These are phyloP conservation scores for Halcyon malimbica DNA, from an alignment of 2,113 vertebrate genomes.

Conservation along the genomic window DNA sequence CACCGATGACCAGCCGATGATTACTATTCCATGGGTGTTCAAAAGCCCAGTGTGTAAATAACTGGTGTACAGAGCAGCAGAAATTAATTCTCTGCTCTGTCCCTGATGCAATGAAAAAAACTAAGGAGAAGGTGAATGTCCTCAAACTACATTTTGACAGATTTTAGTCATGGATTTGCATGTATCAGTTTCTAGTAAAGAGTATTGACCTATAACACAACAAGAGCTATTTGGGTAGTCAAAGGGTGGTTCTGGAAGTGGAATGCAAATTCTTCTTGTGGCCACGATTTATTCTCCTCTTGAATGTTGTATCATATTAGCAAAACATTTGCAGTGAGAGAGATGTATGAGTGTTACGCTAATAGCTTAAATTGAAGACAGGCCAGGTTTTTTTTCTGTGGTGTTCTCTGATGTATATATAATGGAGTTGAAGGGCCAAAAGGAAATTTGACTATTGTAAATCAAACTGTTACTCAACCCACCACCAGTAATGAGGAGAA, in stretches of 20 bases:
- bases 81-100: background rate
- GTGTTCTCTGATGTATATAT: background rate
- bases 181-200: background rate
- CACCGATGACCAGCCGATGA: background rate
- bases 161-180: background rate
- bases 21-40: background rate
- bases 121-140: background rate
- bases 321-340: conserved; percentile 56
- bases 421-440: background rate
- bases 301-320: conserved; percentile 4
- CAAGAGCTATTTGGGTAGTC: background rate
- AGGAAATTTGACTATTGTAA: conserved; percentile 7
- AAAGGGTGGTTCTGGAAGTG: background rate
- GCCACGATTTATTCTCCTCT: background rate
- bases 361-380: conserved; percentile 1
- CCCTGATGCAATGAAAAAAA: background rate
- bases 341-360: background rate
- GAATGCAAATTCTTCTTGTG: background rate
- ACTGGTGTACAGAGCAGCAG: background rate
- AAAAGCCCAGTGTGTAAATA: background rate
- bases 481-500: background rate
- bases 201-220: background rate
- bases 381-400: conserved; percentile 11
- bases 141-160: background rate
- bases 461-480: conserved; percentile 25